Percentiles rank a stretch among this genome's conserved stretches.
Evolutionary conservation across 2,888 invertebrate genomes (phyloP).

Genomic region (Daptonema setosum): DNA sequence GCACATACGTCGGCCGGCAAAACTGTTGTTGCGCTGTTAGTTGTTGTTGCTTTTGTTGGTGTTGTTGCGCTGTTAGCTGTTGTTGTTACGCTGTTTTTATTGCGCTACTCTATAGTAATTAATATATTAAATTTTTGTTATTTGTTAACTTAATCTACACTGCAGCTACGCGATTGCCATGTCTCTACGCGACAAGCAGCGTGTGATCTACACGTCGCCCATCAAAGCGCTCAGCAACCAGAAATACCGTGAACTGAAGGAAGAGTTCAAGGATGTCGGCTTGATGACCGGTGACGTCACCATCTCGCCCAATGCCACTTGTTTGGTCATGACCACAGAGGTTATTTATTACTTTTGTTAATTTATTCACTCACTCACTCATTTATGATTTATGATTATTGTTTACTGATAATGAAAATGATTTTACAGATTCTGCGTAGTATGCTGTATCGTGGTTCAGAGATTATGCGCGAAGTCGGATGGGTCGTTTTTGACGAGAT

Average conservation of each 20-base stretch:
- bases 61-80: neutral
- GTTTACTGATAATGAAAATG: too few species aligned
- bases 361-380: too few species aligned
- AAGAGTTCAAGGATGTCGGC: constrained; percentile 82
- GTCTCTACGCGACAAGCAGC: constrained; percentile 72
- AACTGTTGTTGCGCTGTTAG: constrained; percentile 86
- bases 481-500: constrained; percentile 99
- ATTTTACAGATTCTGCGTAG: constrained; percentile 85
- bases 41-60: constrained; percentile 12
- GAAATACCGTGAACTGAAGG: constrained; percentile 88
- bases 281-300: constrained; percentile 96
- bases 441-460: constrained; percentile 93
- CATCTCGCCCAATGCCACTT: constrained; percentile 88
- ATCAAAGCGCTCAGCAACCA: constrained; percentile 98
- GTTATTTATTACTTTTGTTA: too few species aligned
- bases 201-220: constrained; percentile 97
- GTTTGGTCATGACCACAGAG: constrained; percentile 99
- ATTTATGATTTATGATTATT: too few species aligned
- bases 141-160: neutral
- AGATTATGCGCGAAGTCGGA: constrained; percentile 94
- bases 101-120: too few species aligned
- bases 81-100: too few species aligned
- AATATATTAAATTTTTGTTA: too few species aligned
- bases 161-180: constrained; percentile 68
- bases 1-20: constrained; percentile 99